Conservation (phyloP, 2,888 invertebrate species). For the Callosobruchus maculatus region DNA sequence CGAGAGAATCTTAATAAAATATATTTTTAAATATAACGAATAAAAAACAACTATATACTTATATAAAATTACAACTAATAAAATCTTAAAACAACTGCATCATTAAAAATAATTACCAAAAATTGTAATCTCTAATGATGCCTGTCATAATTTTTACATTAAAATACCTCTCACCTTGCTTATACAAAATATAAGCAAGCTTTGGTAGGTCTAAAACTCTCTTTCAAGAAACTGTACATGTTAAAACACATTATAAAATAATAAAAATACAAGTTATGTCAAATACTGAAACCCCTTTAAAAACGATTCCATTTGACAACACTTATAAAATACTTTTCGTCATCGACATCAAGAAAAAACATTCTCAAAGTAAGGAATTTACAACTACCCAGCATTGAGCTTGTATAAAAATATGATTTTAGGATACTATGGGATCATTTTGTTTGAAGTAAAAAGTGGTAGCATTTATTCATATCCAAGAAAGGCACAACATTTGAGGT, state of each 20-base stretch:
- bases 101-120: conserved; percentile 29
- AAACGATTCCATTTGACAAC: conserved; percentile 21
- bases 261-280: conserved; percentile 29
- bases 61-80: conserved; percentile 26
- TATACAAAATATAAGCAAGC: conserved; percentile 30
- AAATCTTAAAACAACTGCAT: conserved; percentile 26
- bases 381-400: not conserved
- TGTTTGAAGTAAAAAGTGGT: not conserved
- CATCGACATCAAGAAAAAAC: not conserved
- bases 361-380: not conserved
- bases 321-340: conserved; percentile 25
- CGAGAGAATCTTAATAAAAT: conserved; percentile 41
- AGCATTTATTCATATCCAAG: too few species aligned
- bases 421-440: not conserved
- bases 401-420: not conserved
- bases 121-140: conserved; percentile 29
- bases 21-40: conserved; percentile 48
- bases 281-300: conserved; percentile 13
- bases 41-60: conserved; percentile 38
- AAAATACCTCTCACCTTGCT: conserved; percentile 32
- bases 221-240: conserved; percentile 24
- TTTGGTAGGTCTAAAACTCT: conserved; percentile 15
- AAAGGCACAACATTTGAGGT: too few species aligned
- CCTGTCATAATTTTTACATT: conserved; percentile 23
- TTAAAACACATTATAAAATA: conserved; percentile 40